These are phyloP conservation scores for Zaprionus nigranus DNA, from an alignment of 1,140 invertebrate species.

Conservation along the genomic window DNA sequence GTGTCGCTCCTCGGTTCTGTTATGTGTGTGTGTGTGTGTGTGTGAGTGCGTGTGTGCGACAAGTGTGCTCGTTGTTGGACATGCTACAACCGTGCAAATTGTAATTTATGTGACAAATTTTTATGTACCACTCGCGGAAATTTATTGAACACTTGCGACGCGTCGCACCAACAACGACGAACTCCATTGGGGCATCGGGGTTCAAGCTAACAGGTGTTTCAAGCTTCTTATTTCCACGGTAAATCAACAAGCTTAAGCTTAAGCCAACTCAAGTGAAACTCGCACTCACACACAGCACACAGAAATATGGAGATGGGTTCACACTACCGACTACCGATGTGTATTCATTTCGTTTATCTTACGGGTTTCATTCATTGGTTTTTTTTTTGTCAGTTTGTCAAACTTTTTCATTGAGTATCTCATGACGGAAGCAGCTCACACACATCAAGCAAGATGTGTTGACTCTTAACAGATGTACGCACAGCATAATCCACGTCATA, in stretches of 20 bases:
- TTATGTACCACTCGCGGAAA: slow-evolving; percentile 67
- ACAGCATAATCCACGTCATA: slow-evolving; percentile 68
- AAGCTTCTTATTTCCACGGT: slow-evolving; percentile 33
- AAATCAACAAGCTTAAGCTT: slow-evolving; percentile 17
- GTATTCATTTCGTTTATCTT: slow-evolving; percentile 7
- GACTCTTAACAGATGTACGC: slow-evolving; percentile 72
- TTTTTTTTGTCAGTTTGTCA: not conserved
- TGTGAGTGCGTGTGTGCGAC: slow-evolving; percentile 41
- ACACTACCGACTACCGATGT: slow-evolving; percentile 3
- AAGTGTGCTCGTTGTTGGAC: slow-evolving; percentile 61
- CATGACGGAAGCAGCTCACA: slow-evolving; percentile 70
- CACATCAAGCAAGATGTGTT: slow-evolving; percentile 51
- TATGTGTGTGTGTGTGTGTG: slow-evolving; percentile 17
- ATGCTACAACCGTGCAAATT: slow-evolving; percentile 72
- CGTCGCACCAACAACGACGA: slow-evolving; percentile 32
- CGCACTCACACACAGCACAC: not conserved
- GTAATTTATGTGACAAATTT: slow-evolving; percentile 83
- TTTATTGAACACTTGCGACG: slow-evolving; percentile 57
- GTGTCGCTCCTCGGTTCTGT: slow-evolving; percentile 24
- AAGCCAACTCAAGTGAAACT: slow-evolving; percentile 6
- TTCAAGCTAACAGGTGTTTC: slow-evolving; percentile 37
- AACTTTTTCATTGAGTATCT: slow-evolving; percentile 27
- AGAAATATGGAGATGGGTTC: not conserved
- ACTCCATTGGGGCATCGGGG: slow-evolving; percentile 24
- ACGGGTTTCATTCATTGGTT: slow-evolving; percentile 36